Evolutionary conservation across 2,113 vertebrate genomes (phyloP).

Genomic region (Mastomys coucha): DNA sequence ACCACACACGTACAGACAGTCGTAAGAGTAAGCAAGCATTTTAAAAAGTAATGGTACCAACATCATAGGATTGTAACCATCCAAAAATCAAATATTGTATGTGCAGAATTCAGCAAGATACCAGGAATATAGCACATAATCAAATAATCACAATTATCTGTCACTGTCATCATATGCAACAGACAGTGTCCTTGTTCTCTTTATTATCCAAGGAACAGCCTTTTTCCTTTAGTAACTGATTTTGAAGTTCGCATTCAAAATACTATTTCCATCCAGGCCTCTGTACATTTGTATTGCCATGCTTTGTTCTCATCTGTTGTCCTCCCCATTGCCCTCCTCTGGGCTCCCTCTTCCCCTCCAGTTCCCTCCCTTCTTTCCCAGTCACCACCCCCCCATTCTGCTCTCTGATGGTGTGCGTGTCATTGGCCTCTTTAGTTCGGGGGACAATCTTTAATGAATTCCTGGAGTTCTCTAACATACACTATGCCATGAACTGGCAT

Average conservation of each 20-base stretch:
- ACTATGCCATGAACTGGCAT: background rate
- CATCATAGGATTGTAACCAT: slow-evolving; percentile 22
- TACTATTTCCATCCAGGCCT: background rate
- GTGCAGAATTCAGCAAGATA: slow-evolving; percentile 42
- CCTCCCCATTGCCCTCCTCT: background rate
- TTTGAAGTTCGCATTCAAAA: background rate
- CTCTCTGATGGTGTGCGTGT: background rate
- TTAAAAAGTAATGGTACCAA: background rate
- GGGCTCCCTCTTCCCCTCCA: background rate
- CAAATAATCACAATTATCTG: background rate
- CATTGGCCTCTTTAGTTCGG: background rate
- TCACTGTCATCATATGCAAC: slow-evolving; percentile 5
- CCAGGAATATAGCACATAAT: slow-evolving; percentile 14
- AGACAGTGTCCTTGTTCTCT: background rate
- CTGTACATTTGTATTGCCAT: background rate
- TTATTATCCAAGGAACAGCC: background rate
- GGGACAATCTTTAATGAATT: slow-evolving; percentile 22
- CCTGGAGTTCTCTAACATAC: slow-evolving; percentile 31
- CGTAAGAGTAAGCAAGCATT: background rate
- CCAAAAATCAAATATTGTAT: background rate
- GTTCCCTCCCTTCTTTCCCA: background rate
- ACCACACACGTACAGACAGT: background rate
- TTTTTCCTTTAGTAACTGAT: background rate
- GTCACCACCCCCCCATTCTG: background rate
- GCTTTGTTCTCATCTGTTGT: background rate